A percentile compares a stretch with the other conserved stretches of the same genome.
Conservation (phyloP, 2,797 vertebrate species). For the Poeciliopsis paucimaculata region DNA sequence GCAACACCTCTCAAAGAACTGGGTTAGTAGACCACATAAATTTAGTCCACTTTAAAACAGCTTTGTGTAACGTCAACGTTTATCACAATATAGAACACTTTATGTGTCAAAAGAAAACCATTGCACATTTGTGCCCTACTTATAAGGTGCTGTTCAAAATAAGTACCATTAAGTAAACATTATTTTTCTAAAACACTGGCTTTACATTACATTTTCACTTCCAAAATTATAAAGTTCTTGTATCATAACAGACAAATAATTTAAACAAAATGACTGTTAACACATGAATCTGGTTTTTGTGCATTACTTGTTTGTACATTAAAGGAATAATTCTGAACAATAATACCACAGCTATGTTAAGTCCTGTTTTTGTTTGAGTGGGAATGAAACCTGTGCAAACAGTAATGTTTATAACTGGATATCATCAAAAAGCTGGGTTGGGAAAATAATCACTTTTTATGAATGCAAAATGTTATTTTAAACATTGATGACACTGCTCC, state of each 20-base stretch:
- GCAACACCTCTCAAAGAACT: conserved; percentile 64
- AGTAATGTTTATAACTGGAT: neutral
- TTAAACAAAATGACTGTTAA: too few species aligned
- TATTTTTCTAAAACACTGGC: neutral
- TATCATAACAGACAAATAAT: neutral
- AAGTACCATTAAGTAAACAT: neutral
- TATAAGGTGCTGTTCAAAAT: neutral
- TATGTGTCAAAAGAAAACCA: neutral
- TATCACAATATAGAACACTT: conserved; percentile 22
- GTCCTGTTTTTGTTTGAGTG: neutral
- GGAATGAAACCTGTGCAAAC: neutral
- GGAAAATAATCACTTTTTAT: neutral
- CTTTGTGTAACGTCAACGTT: conserved; percentile 23
- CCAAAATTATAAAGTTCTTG: neutral
- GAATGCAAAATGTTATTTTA: neutral
- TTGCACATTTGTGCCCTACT: neutral
- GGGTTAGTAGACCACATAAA: conserved; percentile 73
- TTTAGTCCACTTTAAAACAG: conserved; percentile 21
- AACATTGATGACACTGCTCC: neutral
- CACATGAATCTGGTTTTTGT: too few species aligned
- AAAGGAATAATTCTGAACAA: too few species aligned
- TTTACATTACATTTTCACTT: neutral
- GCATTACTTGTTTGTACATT: too few species aligned
- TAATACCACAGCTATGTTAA: too few species aligned
- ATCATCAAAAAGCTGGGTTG: neutral